These are phyloP conservation scores for Pelusios castaneus DNA, from an alignment of 2,113 vertebrate genomes.

Conservation along the genomic window DNA sequence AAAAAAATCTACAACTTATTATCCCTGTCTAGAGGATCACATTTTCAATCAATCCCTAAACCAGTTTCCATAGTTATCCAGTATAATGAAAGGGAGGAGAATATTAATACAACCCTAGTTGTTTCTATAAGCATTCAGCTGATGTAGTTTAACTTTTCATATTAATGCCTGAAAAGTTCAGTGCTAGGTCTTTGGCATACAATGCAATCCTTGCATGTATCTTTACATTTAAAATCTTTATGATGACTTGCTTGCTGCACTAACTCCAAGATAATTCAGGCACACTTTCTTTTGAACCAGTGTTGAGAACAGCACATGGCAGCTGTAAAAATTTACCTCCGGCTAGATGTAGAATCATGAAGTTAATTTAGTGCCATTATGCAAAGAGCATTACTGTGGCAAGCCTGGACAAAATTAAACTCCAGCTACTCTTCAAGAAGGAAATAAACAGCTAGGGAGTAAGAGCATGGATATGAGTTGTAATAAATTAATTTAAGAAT, in stretches of 20 bases:
- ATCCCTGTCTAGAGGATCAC: too few relatives aligned
- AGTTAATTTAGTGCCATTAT: constrained; percentile 25
- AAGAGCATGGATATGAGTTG: background rate
- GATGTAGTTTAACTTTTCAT: background rate
- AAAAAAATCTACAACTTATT: too few relatives aligned
- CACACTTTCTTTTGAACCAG: constrained; percentile 27
- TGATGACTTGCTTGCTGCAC: background rate
- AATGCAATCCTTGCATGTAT: background rate
- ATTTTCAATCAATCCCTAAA: too few relatives aligned
- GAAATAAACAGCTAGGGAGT: background rate
- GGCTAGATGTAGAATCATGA: background rate
- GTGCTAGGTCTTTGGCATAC: background rate
- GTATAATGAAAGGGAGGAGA: too few relatives aligned
- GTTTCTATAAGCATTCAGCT: background rate
- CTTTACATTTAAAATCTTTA: background rate
- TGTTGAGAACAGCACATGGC: constrained; percentile 7
- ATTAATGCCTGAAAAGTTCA: background rate
- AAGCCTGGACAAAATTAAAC: constrained; percentile 32
- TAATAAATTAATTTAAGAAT: background rate
- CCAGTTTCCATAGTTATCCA: too few relatives aligned
- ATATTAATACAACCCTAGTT: background rate
- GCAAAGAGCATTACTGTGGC: background rate
- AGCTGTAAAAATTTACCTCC: constrained; percentile 35
- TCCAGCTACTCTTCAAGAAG: background rate
- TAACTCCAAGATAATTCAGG: constrained; percentile 19